Evolutionary conservation across 2,888 invertebrate species (phyloP), one percentile per base, ranked within the genome.

Genomic region (Branchipolynoe longqiensis): DNA sequence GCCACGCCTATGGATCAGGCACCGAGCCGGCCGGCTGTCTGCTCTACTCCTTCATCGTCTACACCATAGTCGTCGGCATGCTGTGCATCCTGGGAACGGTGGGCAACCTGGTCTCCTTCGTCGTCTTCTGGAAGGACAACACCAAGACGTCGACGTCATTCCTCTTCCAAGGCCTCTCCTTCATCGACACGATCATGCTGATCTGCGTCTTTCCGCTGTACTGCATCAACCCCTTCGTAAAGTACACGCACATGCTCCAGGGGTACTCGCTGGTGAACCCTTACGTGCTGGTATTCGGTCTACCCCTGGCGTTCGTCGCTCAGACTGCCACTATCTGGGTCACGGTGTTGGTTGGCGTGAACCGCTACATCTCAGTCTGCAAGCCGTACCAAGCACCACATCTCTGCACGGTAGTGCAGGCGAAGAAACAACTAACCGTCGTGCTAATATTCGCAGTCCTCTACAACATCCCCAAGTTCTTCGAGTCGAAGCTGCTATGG

Each of bases 361-460:
- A 89, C 81, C 87, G 89, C n/a, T 89, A 89, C 87, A 87, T 89
- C 28, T 88, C 89, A 14, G 89, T 89, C 1, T 89, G 89, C 56
- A 84, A 85, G 33, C 89, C 89, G 31, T 88, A 86, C 86, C 85
- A 87, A 59, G 88, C 89, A 0, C 81, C 85, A 12, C 85, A 86
- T n/a, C 85, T 88, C 54, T 89, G 89, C 58, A 89, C 89, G 1
- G 88, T 89, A 28, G 78, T 54, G 38, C 87, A 88, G 84, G 89
- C 88, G 28, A 86, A 84, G 78, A 88, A 87, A 36, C 88, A 89
- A 84, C 81, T 89, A 33, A 84, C 81, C n/a, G 25, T 86, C 18
- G 86, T 88, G 8, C 56, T 89, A 1, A 12, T 87, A n/a, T 85
- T 83, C 22, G 73, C 88, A 22, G 31, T 87, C 25, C 83, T 89